Evolutionary conservation across 2,797 vertebrate genomes (phyloP).

Genomic region (Pseudomugil gertrudae): DNA sequence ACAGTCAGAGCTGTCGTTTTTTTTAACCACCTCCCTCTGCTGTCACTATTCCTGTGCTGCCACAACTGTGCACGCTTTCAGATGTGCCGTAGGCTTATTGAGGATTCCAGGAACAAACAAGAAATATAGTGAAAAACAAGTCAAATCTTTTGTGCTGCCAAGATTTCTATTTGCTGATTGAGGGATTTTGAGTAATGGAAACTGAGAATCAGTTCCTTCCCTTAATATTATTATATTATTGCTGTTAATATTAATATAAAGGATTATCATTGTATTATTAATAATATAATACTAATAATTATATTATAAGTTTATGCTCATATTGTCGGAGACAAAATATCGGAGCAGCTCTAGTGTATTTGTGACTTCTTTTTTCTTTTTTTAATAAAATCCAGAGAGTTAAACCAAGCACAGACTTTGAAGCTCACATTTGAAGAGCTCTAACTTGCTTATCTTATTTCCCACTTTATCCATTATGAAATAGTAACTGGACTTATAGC

Average conservation of each 20-base stretch:
- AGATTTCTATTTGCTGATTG: constrained; percentile 26
- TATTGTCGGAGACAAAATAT: constrained; percentile 5
- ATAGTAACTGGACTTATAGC: too few relatives aligned
- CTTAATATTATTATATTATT: too few relatives aligned
- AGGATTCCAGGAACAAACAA: constrained; percentile 19
- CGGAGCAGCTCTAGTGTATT: not conserved
- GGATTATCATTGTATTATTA: too few relatives aligned
- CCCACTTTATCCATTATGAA: constrained; percentile 30
- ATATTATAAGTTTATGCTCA: constrained; percentile 25
- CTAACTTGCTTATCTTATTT: constrained; percentile 22
- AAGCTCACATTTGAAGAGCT: constrained; percentile 12
- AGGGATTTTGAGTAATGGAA: constrained; percentile 33
- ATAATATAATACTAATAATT: too few relatives aligned
- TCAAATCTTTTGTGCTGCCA: constrained; percentile 24
- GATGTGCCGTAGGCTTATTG: constrained; percentile 55
- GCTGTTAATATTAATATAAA: too few relatives aligned
- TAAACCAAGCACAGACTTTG: constrained; percentile 8
- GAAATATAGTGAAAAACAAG: not conserved
- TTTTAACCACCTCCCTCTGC: constrained; percentile 67
- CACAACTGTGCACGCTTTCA: constrained; percentile 40
- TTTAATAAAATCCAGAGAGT: not conserved
- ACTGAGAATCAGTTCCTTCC: constrained; percentile 8
- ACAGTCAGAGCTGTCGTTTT: constrained; percentile 51
- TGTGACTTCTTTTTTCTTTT: constrained; percentile 11
- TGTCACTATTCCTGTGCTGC: constrained; percentile 40